Base-by-base conservation (phyloP, 2,113 vertebrate species). In the Syrrhaptes paradoxus region DNA sequence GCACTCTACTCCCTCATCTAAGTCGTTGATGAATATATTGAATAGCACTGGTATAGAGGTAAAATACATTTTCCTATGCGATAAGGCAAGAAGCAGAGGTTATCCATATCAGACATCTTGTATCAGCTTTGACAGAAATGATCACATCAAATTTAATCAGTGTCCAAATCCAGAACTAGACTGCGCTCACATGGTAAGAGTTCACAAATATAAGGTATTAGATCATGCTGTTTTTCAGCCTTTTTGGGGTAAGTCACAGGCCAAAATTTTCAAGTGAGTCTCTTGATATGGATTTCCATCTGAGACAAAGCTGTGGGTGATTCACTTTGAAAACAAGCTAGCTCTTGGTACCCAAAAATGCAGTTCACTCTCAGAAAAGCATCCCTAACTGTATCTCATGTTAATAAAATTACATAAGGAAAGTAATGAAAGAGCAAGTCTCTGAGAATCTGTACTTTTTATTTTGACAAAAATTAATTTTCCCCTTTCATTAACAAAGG, bases 101-200 rank as follows among this genome's bases (percentile, higher is more conserved):
- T 51, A 32, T 14, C 19, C 5, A 3, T 7, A 36, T 26, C 10
- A 66, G 7, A 26, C 12, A 62, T 43, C 34, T 74, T 63, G 6
- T 32, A 46, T 49, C 38, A 68, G 52, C 45, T 77, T 77, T 85
- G 19, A 79, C 9, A 43, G 34, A 90, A 83, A 77, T 3, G 6
- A 88, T 11, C 26, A 67, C 26, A 63, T 20, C 5, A 66, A 90
- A 73, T 17, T 55, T 58, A n/a, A 73, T 58, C 3, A 66, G 46
- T 62, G 4, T 11, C 17, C 65, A 90, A 89, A 67, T 2, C 7
- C 34, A 81, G 43, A 66, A 49, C 7, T 14, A 86, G 55, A 80
- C 52, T 29, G 17, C 68, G 34, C 14, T 74, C 0, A 0, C 7
- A 26, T 4, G 9, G 26, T n/a, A 57, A 14, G 32, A 75, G 8